These are phyloP conservation scores for Lepidotrigona ventralis DNA, from an alignment of 1,140 invertebrate genomes.

Conservation along the genomic window DNA sequence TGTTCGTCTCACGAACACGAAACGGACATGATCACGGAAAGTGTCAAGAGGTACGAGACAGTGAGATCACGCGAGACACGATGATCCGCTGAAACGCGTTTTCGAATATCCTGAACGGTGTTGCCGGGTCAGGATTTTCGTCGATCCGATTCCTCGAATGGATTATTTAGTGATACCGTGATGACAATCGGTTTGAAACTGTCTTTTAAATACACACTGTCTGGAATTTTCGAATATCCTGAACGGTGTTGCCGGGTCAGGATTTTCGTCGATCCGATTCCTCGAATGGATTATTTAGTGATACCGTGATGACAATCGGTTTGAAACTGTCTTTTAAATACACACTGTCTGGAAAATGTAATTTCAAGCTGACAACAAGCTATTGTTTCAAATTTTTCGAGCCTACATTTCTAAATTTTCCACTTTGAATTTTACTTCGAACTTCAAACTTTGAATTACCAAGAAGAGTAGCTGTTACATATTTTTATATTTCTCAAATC, in stretches of 20 bases:
- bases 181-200: neutral
- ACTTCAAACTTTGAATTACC: neutral
- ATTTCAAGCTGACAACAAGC: neutral
- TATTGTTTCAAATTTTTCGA: neutral
- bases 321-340: neutral
- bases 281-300: neutral
- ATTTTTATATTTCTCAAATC: neutral
- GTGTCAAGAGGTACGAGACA: neutral
- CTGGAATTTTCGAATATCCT: conserved; percentile 52
- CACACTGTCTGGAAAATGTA: neutral
- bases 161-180: neutral
- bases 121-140: conserved; percentile 23
- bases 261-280: conserved; percentile 18
- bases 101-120: conserved; percentile 32
- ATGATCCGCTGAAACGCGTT: conserved; percentile 53
- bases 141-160: neutral
- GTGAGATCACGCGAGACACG: neutral
- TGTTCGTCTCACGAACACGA: neutral
- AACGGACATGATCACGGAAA: neutral
- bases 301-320: neutral
- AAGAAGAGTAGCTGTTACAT: neutral
- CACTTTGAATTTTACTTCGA: neutral
- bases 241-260: conserved; percentile 2
- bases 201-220: no score
- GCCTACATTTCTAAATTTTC: neutral